Evolutionary conservation across 2,113 vertebrate species (phyloP).

Genomic region (Gadus chalcogrammus): DNA sequence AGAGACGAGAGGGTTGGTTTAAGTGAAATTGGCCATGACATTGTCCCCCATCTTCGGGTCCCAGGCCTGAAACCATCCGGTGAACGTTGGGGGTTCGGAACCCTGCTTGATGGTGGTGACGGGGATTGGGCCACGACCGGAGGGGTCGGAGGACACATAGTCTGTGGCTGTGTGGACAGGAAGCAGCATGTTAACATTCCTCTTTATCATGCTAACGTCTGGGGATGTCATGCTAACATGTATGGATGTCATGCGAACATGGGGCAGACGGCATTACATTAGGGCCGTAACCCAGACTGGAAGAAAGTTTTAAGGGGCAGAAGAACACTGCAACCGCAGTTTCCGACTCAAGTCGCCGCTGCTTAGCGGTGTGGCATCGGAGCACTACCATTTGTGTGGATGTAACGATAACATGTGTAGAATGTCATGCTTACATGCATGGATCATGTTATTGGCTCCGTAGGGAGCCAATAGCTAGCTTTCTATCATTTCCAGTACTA

Average conservation of each 20-base stretch:
- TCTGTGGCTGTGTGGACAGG: constrained; percentile 57
- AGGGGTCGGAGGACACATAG: constrained; percentile 65
- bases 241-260: background rate
- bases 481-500: background rate
- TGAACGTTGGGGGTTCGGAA: constrained; percentile 62
- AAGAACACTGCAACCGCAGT: too few relatives aligned
- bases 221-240: too few relatives aligned
- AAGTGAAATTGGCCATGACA: constrained; percentile 31
- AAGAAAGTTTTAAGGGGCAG: too few relatives aligned
- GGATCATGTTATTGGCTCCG: background rate
- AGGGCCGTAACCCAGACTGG: too few relatives aligned
- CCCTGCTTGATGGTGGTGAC: constrained; percentile 64
- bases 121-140: constrained; percentile 51
- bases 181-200: background rate
- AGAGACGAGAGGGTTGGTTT: background rate
- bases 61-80: constrained; percentile 76
- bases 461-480: background rate
- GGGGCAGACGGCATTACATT: too few relatives aligned
- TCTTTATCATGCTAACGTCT: background rate
- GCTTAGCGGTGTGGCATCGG: too few relatives aligned
- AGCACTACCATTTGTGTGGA: background rate
- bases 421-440: too few relatives aligned
- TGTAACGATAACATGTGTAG: background rate
- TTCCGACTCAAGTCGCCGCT: too few relatives aligned
- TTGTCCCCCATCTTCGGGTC: constrained; percentile 64